phyloP scores from a whole-genome alignment of 2,888 invertebrate genomes.

The Hydroisotoma schaefferi region DNA sequence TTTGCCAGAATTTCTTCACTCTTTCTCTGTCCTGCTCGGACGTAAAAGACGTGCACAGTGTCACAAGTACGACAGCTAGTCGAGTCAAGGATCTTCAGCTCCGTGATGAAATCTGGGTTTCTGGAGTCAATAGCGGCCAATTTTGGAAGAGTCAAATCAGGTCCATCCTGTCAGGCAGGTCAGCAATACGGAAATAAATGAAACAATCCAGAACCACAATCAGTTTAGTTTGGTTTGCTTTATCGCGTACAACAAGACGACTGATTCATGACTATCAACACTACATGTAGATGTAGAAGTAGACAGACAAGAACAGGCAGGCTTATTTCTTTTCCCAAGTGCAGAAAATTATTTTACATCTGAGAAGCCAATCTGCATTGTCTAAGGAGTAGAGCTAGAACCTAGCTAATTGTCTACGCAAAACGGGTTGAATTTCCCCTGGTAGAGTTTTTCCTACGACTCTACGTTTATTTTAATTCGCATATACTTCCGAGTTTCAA shows the following conservation, averaged over 20 bases:
- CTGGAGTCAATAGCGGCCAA: constrained; percentile 70
- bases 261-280: not conserved
- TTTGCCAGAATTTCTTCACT: constrained; percentile 77
- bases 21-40: constrained; percentile 75
- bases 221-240: not conserved
- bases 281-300: too few relatives aligned
- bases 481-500: too few relatives aligned
- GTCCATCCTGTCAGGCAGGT: constrained; percentile 24
- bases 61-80: constrained; percentile 82
- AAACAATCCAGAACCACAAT: constrained; percentile 12
- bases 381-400: too few relatives aligned
- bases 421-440: too few relatives aligned
- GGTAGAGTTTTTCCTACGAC: too few relatives aligned
- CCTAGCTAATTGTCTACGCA: too few relatives aligned
- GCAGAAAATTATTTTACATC: too few relatives aligned
- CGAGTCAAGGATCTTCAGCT: constrained; percentile 77
- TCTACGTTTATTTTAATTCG: too few relatives aligned
- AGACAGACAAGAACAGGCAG: too few relatives aligned
- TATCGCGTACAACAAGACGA: not conserved
- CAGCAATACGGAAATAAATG: constrained; percentile 4
- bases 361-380: too few relatives aligned
- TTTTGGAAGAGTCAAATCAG: constrained; percentile 53
- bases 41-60: constrained; percentile 92
- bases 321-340: too few relatives aligned
- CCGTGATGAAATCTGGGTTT: constrained; percentile 68